Evolutionary conservation across 2,113 vertebrate genomes (phyloP).

Genomic region (Xiphias gladius): DNA sequence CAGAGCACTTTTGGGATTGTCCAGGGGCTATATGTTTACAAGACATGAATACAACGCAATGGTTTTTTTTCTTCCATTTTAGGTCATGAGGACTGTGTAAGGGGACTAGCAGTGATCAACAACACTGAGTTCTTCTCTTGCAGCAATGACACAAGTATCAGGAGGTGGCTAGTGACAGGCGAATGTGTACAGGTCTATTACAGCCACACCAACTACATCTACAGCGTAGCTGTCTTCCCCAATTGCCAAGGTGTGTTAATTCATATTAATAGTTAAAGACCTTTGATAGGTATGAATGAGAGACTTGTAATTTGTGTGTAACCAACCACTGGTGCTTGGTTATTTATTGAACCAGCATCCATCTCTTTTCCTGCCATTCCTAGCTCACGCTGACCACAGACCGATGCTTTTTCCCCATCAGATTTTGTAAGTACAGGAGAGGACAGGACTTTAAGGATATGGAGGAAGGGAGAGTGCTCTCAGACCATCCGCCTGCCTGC

Average conservation of each 20-base stretch:
- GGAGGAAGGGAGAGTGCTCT: constrained; percentile 91
- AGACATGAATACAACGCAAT: neutral
- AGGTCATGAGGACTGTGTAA: constrained; percentile 99
- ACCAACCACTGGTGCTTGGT: neutral
- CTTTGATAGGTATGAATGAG: neutral
- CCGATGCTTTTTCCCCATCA: constrained; percentile 53
- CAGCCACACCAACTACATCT: constrained; percentile 98
- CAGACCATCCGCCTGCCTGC: constrained; percentile 96
- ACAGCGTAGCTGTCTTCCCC: constrained; percentile 94
- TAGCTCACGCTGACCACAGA: neutral
- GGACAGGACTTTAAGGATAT: constrained; percentile 93
- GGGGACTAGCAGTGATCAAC: constrained; percentile 93
- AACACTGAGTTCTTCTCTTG: constrained; percentile 96
- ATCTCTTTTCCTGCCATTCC: neutral
- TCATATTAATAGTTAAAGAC: constrained; percentile 3
- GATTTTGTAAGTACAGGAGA: constrained; percentile 97
- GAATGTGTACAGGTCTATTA: constrained; percentile 94
- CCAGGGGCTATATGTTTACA: neutral
- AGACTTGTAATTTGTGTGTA: neutral
- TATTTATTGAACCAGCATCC: neutral
- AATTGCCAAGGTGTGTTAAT: constrained; percentile 88
- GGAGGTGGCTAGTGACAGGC: constrained; percentile 94
- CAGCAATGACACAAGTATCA: constrained; percentile 94
- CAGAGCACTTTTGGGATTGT: neutral
- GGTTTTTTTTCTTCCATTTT: constrained; percentile 29